A percentile compares a stretch with the other conserved stretches of the same genome.
These are phyloP conservation scores for Siniperca knerii DNA, from an alignment of 2,113 vertebrate species.

Conservation along the genomic window DNA sequence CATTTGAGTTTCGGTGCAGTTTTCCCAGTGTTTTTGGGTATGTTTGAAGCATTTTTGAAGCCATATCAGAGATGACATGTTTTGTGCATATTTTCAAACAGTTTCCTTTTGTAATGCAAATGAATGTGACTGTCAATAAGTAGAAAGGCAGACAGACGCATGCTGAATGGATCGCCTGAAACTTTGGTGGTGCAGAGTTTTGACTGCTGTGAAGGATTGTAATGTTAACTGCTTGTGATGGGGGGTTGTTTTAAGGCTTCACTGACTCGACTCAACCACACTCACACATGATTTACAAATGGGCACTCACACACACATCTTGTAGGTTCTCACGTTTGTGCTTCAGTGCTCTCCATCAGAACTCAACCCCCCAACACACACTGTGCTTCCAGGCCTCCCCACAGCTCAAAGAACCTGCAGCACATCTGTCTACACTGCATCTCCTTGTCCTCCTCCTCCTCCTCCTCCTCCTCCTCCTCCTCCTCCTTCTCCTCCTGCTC, in stretches of 20 bases:
- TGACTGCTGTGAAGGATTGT: constrained; percentile 77
- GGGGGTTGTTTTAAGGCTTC: constrained; percentile 75
- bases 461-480: too few species aligned
- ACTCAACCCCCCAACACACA: constrained; percentile 35
- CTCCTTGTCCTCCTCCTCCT: constrained; percentile 48
- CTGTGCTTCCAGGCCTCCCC: constrained; percentile 56
- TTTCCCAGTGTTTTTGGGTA: constrained; percentile 58
- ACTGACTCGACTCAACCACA: constrained; percentile 61
- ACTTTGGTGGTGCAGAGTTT: constrained; percentile 61
- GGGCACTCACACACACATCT: constrained; percentile 54
- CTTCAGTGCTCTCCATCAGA: constrained; percentile 58
- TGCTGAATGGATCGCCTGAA: constrained; percentile 59
- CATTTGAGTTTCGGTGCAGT: constrained; percentile 33
- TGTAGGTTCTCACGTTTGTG: constrained; percentile 70
- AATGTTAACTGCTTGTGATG: constrained; percentile 82
- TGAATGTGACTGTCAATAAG: constrained; percentile 73
- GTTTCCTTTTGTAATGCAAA: constrained; percentile 80
- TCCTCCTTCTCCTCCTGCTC: constrained; percentile 15
- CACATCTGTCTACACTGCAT: constrained; percentile 71
- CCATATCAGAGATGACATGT: constrained; percentile 80
- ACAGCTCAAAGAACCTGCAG: constrained; percentile 68
- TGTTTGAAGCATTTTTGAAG: constrained; percentile 77
- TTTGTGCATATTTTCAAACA: constrained; percentile 77
- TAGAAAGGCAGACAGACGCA: constrained; percentile 59
- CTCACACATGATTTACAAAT: constrained; percentile 69